Conservation (phyloP, 2,113 vertebrate genomes). For the Engraulis encrasicolus region DNA sequence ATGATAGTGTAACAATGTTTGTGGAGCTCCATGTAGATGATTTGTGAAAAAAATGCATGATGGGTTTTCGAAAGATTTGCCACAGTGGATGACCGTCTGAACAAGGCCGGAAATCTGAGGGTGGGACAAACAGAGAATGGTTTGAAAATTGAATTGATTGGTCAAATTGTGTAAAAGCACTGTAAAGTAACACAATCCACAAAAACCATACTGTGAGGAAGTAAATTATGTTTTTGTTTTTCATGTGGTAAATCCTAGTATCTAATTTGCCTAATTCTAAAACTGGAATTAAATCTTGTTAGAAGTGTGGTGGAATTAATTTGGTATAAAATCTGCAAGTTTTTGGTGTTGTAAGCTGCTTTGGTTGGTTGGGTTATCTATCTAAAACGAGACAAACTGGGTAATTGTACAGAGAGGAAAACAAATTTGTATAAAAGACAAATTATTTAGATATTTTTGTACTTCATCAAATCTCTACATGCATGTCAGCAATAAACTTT, state of each 20-base stretch:
- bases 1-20: conserved; percentile 61
- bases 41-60: conserved; percentile 66
- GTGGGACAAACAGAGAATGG: not conserved
- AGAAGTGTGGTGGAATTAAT: conserved; percentile 60
- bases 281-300: conserved; percentile 68
- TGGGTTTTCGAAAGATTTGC: conserved; percentile 58
- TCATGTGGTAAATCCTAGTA: conserved; percentile 27
- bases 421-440: conserved; percentile 95
- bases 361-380: conserved; percentile 72
- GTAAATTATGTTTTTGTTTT: conserved; percentile 34
- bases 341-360: conserved; percentile 73
- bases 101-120: not conserved
- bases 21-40: conserved; percentile 60
- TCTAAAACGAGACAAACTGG: conserved; percentile 72
- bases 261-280: conserved; percentile 60
- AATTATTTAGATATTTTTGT: conserved; percentile 86
- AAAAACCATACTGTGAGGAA: conserved; percentile 9
- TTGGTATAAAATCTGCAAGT: conserved; percentile 69
- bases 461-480: conserved; percentile 93
- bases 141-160: not conserved
- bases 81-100: conserved; percentile 43
- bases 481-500: conserved; percentile 98
- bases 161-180: conserved; percentile 27
- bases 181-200: conserved; percentile 19
- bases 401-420: conserved; percentile 86